Base-by-base conservation (phyloP, 92 coral and sea anemone species). In the Epizoanthus ramosus region DNA sequence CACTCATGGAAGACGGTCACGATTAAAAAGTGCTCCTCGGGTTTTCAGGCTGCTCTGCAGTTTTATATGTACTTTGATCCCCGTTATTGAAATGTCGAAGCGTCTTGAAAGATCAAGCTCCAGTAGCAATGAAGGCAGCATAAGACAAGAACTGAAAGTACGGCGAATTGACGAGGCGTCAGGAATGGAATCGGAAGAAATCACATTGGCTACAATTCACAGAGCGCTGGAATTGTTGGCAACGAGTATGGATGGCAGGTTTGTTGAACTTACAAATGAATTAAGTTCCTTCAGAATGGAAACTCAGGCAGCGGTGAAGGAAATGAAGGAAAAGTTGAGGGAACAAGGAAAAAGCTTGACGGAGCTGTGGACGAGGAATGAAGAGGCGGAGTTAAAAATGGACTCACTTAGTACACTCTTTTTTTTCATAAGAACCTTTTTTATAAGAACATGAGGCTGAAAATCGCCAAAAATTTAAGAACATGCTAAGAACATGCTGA, bases 101-200 rank as follows among this genome's bases (percentile, higher is more conserved):
- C n/a, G n/a, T n/a, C n/a, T n/a, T n/a, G n/a, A n/a, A 28, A 28
- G 31, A 28, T 28, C 31, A 28, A 28, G 31, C 31, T 28, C 31
- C 2, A 28, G 31, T 28, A 28, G 31, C 31, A 28, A 0, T 2
- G 31, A 28, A 28, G 31, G 31, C 31, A 28, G 31, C 0, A 2
- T 28, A 28, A 2, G 31, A 28, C 31, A 28, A 28, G 31, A 28
- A 28, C 31, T 28, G 2, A 28, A 28, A 28, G 2, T 28, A 28
- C 31, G 31, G 31, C 31, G 2, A 28, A 28, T 28, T 61, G 67
- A 61, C 17, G 23, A 61, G 2, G 21, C 5, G 21, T 16, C 66
- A 60, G 67, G 18, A 37, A 66, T 66, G 67, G 18, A 37, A 66
- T 66, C 71, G 31, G 5, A 66, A 66, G 47, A 66, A 66, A 66